Percentiles rank a stretch among this genome's conserved stretches.
phyloP scores from a whole-genome alignment of 2,888 invertebrate genomes.

The Tipula unca region DNA sequence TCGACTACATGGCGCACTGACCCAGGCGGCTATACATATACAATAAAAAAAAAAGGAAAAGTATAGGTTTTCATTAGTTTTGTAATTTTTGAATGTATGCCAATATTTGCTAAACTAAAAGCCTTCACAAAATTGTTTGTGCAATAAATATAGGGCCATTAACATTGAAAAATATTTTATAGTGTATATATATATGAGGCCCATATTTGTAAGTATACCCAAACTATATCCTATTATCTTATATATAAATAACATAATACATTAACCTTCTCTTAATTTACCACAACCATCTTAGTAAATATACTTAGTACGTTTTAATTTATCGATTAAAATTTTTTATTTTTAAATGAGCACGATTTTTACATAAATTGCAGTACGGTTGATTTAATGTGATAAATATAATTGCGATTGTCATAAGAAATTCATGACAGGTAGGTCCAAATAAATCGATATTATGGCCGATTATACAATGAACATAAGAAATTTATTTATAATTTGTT shows the following conservation, averaged over 20 bases:
- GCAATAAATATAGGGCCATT: neutral
- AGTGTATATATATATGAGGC: neutral
- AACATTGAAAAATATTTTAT: neutral
- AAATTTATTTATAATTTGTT: neutral
- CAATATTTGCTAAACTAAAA: neutral
- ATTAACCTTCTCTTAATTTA: slow-evolving; percentile 8
- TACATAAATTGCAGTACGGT: neutral
- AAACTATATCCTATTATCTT: neutral
- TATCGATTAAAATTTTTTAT: neutral
- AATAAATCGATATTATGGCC: neutral
- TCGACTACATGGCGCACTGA: slow-evolving; percentile 43
- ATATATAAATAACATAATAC: neutral
- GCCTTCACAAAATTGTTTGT: neutral
- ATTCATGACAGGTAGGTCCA: neutral
- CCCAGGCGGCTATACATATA: slow-evolving; percentile 44
- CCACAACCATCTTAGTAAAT: neutral
- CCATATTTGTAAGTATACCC: neutral
- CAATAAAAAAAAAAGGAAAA: too few species aligned
- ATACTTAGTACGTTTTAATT: neutral
- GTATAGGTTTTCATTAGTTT: too few species aligned
- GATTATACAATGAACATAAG: neutral
- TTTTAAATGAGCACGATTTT: neutral
- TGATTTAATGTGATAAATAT: neutral
- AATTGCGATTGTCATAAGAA: neutral
- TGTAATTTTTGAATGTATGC: too few species aligned